phyloP scores from a whole-genome alignment of 2,888 invertebrate genomes.

The Orthosia cruda region DNA sequence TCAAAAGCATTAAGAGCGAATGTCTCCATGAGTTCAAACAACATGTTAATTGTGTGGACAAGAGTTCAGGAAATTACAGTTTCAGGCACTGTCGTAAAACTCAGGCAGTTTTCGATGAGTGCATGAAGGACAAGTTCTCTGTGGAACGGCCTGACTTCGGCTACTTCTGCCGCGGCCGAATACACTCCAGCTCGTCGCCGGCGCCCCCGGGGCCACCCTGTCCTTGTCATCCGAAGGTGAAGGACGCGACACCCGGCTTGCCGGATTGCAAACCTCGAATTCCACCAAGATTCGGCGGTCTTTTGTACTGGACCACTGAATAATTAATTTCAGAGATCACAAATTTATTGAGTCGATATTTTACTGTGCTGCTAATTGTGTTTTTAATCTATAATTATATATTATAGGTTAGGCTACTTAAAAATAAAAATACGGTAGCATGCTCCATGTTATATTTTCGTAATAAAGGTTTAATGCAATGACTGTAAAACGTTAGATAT shows the following conservation, averaged over 20 bases:
- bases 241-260: constrained; percentile 93
- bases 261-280: constrained; percentile 92
- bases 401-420: neutral
- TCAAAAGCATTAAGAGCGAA: constrained; percentile 95
- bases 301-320: constrained; percentile 81
- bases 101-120: constrained; percentile 96
- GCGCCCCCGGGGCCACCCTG: constrained; percentile 91
- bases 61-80: constrained; percentile 93
- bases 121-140: constrained; percentile 95
- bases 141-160: constrained; percentile 95
- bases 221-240: constrained; percentile 91
- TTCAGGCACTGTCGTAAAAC: constrained; percentile 95
- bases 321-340: constrained; percentile 14
- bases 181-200: constrained; percentile 92
- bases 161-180: constrained; percentile 94
- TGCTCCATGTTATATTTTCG: neutral
- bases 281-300: constrained; percentile 93
- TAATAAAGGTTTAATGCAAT: neutral
- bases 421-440: neutral
- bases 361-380: neutral
- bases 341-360: constrained; percentile 3
- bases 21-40: constrained; percentile 96
- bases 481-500: neutral
- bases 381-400: too few species aligned
- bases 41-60: constrained; percentile 94